Evolutionary conservation across 2,113 vertebrate species (phyloP), one percentile per base, ranked within the genome.

Genomic region (Charadrius vociferus): DNA sequence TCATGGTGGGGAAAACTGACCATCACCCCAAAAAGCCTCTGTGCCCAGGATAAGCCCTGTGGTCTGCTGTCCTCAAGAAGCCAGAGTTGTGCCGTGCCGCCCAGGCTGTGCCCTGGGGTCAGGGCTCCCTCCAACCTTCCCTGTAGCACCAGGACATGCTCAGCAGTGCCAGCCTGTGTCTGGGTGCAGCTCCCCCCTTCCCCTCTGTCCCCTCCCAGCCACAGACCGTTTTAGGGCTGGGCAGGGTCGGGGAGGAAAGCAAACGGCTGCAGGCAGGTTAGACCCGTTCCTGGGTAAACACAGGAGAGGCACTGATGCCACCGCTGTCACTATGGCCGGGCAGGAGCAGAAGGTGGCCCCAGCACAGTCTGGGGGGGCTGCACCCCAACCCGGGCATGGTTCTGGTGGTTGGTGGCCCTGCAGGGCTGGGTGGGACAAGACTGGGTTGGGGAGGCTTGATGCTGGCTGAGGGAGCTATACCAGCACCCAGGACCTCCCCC

Each of bases 231-330:
- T 47, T 43, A 59, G 29, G 41, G 78, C 39, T 84, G 73, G 72
- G 86, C 36, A 81, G 30, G 61, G 30, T 2, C 4, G 4, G 18
- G n/a, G n/a, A 88, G n/a, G 63, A 83, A 83, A 86, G 67, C 34
- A 88, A 82, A 88, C 0, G 1, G 52, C 36, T 59, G 21, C 0
- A 0, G 17, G 37, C 89, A 81, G 47, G 87, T 92, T 95, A 47
- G 74, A 89, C 91, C 65, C 4, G 52, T 91, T 91, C 81, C 88
- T 82, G 59, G 55, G 86, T 95, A 96, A 97, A 97, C 93, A 95
- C 0, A 1, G 77, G 93, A 88, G 71, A 86, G 85, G 71, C 39
- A n/a, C 4, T 29, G 41, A 79, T 89, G 89, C 68, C 77, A 81
- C 23, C 0, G 0, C 29, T 3, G 2, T 70, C 59, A 13, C 52